Conservation (phyloP, 2,888 invertebrate species). For the Epinotia demarniana region DNA sequence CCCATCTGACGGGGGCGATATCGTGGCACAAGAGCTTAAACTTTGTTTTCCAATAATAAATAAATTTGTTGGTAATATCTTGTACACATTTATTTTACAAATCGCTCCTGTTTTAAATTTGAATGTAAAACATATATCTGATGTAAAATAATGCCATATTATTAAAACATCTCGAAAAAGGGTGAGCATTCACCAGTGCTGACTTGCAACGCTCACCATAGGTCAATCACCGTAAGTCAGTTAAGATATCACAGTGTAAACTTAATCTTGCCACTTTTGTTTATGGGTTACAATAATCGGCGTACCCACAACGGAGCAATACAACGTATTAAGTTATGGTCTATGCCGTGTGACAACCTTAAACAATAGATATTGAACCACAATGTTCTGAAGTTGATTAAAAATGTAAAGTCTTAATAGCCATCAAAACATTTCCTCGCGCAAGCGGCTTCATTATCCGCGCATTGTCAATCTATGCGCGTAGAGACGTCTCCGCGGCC, state of each 20-base stretch:
- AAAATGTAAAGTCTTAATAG: conserved; percentile 34
- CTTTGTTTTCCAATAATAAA: conserved; percentile 22
- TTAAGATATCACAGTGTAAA: neutral
- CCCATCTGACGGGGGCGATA: conserved; percentile 10
- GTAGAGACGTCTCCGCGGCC: conserved; percentile 59
- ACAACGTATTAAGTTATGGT: neutral
- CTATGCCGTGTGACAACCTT: neutral
- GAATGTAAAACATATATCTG: neutral
- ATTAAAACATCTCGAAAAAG: neutral
- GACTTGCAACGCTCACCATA: no score
- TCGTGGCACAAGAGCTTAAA: conserved; percentile 11
- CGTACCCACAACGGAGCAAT: neutral
- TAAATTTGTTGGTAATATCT: conserved; percentile 13
- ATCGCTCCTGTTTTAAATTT: neutral
- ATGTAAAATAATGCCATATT: neutral
- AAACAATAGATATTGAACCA: neutral
- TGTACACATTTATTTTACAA: neutral
- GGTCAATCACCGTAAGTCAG: neutral
- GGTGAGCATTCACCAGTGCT: no score
- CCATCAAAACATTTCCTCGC: conserved; percentile 30
- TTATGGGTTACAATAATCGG: neutral
- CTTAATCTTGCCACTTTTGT: neutral
- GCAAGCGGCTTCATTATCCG: conserved; percentile 65
- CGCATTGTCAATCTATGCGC: conserved; percentile 71
- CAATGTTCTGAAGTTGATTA: conserved; percentile 4